Evolutionary conservation across 2,113 vertebrate genomes (phyloP).

Genomic region (Microtus montanus): DNA sequence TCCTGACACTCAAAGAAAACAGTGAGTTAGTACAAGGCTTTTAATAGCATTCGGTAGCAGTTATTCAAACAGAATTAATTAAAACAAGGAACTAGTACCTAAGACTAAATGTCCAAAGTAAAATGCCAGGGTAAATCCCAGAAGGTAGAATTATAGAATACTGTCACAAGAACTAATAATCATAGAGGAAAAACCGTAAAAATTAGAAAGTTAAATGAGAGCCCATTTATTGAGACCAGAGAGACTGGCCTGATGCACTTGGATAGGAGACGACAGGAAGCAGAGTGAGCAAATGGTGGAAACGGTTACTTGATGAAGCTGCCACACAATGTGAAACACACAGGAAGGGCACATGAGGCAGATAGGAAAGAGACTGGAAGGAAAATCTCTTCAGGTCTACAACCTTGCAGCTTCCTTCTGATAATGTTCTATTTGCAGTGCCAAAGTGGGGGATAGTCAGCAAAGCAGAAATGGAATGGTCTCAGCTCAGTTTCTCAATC

Average conservation of each 20-base stretch:
- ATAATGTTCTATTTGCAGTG: not conserved
- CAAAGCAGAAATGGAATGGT: not conserved
- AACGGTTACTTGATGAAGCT: not conserved
- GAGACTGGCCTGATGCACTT: not conserved
- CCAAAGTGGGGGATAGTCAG: not conserved
- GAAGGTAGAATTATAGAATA: not conserved
- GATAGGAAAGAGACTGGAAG: not conserved
- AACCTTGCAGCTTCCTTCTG: not conserved
- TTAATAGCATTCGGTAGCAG: not conserved
- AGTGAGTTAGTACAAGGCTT: not conserved
- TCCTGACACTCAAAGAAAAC: not conserved
- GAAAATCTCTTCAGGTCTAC: not conserved
- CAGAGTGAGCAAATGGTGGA: not conserved
- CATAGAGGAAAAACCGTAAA: not conserved
- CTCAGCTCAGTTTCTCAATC: not conserved
- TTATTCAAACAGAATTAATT: not conserved
- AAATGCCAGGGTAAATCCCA: not conserved
- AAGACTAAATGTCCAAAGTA: not conserved
- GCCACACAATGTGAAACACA: not conserved
- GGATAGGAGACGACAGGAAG: not conserved
- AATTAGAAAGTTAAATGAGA: not conserved
- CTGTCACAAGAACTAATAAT: not conserved
- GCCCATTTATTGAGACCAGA: not conserved
- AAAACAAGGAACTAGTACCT: not conserved
- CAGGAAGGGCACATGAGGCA: not conserved